Evolutionary conservation across 2,113 vertebrate genomes (phyloP).

Genomic region (Myotis yumanensis): DNA sequence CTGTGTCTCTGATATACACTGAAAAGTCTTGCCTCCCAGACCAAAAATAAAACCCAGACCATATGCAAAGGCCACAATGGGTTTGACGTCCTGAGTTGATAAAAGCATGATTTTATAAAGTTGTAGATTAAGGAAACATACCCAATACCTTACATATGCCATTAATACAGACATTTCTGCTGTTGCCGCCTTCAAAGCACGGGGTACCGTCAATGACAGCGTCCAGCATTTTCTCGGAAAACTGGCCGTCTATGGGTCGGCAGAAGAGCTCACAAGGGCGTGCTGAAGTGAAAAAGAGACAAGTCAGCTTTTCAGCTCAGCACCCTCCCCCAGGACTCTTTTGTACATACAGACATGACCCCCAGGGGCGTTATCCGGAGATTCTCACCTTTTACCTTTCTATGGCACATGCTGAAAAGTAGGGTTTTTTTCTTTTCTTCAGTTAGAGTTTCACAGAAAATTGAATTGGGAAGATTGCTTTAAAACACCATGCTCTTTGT

Average conservation of each 20-base stretch:
- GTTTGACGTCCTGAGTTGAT: background rate
- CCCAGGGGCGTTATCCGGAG: background rate
- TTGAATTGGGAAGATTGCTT: background rate
- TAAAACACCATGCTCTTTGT: background rate
- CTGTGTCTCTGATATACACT: background rate
- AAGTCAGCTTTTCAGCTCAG: background rate
- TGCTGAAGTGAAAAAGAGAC: conserved; percentile 82
- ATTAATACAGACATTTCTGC: conserved; percentile 95
- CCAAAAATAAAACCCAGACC: background rate
- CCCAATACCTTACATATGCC: conserved; percentile 99
- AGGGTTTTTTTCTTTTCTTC: background rate
- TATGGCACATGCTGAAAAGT: background rate
- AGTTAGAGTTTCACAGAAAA: background rate
- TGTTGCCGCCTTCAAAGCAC: conserved; percentile 93
- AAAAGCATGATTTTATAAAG: conserved; percentile 58
- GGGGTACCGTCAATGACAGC: conserved; percentile 95
- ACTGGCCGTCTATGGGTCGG: conserved; percentile 88
- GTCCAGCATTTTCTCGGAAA: conserved; percentile 97
- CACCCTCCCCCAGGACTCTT: background rate
- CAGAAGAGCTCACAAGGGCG: conserved; percentile 96
- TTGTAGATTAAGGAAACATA: conserved; percentile 87
- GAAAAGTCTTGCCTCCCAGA: background rate
- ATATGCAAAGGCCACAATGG: background rate
- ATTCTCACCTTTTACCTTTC: background rate
- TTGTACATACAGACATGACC: background rate